A percentile compares a stretch with the other conserved stretches of the same genome.
Conservation (phyloP, 1,140 invertebrate genomes). For the Ooceraea biroi region DNA sequence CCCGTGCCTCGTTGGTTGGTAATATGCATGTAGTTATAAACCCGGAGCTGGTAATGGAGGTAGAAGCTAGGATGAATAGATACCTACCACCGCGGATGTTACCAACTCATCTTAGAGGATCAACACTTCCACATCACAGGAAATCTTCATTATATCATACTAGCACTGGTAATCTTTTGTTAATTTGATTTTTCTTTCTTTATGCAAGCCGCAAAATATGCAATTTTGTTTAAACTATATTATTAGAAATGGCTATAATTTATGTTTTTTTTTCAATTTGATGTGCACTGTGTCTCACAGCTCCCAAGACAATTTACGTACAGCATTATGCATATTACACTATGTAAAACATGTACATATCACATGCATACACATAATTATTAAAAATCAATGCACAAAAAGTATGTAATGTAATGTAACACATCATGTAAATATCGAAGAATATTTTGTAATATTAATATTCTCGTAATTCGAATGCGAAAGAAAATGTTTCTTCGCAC, state of each 20-base stretch:
- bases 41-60: constrained; percentile 94
- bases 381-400: background rate
- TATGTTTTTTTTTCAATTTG: background rate
- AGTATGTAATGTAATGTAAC: background rate
- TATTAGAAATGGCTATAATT: background rate
- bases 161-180: constrained; percentile 83
- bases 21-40: constrained; percentile 91
- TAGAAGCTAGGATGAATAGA: constrained; percentile 95
- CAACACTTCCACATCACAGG: constrained; percentile 83
- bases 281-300: background rate
- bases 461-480: background rate
- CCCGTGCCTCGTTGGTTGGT: constrained; percentile 82
- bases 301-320: background rate
- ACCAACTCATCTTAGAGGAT: constrained; percentile 83
- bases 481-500: background rate
- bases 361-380: background rate
- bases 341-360: background rate
- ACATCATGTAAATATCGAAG: background rate
- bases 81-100: constrained; percentile 90
- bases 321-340: background rate
- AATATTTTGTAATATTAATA: constrained; percentile 5
- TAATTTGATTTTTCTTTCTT: constrained; percentile 61
- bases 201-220: constrained; percentile 30
- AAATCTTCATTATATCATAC: constrained; percentile 84
- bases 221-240: background rate